Evolutionary conservation across 2,113 vertebrate species (phyloP), one percentile per base, ranked within the genome.

Genomic region (Equus przewalskii): DNA sequence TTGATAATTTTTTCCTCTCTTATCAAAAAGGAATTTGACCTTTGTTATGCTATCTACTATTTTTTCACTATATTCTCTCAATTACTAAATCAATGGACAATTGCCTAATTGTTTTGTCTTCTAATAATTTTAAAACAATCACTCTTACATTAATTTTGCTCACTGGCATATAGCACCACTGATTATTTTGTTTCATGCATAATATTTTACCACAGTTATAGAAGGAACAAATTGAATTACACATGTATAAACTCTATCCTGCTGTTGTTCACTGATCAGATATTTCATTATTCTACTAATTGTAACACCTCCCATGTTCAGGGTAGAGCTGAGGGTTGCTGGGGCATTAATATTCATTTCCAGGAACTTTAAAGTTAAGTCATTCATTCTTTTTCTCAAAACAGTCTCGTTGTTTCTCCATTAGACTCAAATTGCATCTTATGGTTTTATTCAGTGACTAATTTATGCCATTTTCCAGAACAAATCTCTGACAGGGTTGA

Each of bases 401-500:
- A 75, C 70, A 72, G 46, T 85, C 22, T 82, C 81, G 93, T 46
- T 58, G 14, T 91, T 95, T 81, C 56, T 18, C 78, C 62, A 93
- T 83, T 72, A 94, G 56, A 89, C 7, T 82, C 49, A n/a, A 86
- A 70, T 85, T 62, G 18, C 24, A 24, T 89, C 78, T 86, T 82
- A 51, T 7, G 21, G 36, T 41, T 93, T 85, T 87, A 91, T 79
- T 72, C n/a, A 79, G 67, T 64, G 41, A 70, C 60, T 96, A 96
- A 97, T 89, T 91, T 96, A 89, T 75, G 79, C 62, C 30, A 60
- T 54, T 67, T 88, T 86, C 62, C 82, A 78, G 21, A 91, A 73
- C 54, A 89, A 89, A 79, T 84, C 49, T 89, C 28, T 18, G 33
- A 85, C 72, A 79, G 19, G 24, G 62, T 5, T 81, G 56, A 86